phyloP scores from a whole-genome alignment of 2,797 vertebrate genomes.

The Hypotaenidia philippensis region DNA sequence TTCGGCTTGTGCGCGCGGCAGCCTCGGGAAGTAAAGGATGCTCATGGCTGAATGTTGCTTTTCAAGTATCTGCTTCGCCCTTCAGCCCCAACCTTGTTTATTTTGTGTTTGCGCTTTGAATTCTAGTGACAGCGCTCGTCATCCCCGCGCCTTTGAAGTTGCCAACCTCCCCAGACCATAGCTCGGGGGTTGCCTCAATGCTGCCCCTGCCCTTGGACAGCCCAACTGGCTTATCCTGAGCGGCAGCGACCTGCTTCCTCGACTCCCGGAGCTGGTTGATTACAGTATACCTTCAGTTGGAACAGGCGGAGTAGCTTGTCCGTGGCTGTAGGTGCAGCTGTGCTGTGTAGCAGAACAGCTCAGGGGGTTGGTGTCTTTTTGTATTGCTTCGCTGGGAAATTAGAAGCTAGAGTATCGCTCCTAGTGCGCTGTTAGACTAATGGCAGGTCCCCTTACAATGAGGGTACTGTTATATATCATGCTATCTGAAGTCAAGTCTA shows the following conservation, averaged over 20 bases:
- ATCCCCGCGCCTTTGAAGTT: not conserved
- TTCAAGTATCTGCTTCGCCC: not conserved
- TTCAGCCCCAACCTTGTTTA: not conserved
- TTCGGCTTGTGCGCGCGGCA: not conserved
- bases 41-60: not conserved
- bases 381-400: not conserved
- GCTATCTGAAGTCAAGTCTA: conserved; percentile 48
- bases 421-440: not conserved
- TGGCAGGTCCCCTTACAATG: not conserved
- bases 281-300: not conserved
- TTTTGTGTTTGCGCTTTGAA: not conserved
- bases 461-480: not conserved
- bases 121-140: not conserved
- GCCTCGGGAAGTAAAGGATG: not conserved
- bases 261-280: not conserved
- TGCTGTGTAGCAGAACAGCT: not conserved
- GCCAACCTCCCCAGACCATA: fast-evolving
- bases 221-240: not conserved
- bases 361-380: not conserved
- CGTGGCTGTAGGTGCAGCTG: not conserved
- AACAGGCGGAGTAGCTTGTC: not conserved
- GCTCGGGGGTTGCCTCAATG: not conserved
- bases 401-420: not conserved
- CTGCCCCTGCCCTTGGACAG: not conserved
- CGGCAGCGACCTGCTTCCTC: not conserved